Evolutionary conservation across 2,113 vertebrate genomes (phyloP).

Genomic region (Sylvilagus bachmani): DNA sequence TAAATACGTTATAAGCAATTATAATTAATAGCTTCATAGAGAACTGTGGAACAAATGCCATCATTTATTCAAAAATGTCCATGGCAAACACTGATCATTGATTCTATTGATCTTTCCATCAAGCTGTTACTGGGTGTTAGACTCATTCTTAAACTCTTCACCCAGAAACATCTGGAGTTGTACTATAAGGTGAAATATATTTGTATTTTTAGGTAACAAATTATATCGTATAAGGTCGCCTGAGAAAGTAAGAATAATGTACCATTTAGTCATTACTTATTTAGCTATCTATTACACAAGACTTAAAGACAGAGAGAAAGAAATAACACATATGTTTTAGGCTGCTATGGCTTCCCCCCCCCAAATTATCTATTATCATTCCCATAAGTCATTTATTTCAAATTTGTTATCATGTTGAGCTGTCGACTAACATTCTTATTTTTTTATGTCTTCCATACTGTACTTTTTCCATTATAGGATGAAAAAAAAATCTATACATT

Average conservation of each 20-base stretch:
- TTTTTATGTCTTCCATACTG: neutral
- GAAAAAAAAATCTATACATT: slow-evolving; percentile 5
- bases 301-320: neutral
- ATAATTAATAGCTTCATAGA: neutral
- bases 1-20: neutral
- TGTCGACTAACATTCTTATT: neutral
- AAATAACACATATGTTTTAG: neutral
- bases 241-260: neutral
- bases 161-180: neutral
- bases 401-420: neutral
- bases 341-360: neutral
- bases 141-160: neutral
- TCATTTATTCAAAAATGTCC: neutral
- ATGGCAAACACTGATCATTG: neutral
- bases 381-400: neutral
- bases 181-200: neutral
- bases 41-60: neutral
- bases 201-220: neutral
- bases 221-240: neutral
- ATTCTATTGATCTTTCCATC: neutral
- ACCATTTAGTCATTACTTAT: neutral
- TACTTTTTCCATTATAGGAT: neutral
- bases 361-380: neutral
- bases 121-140: neutral
- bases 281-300: slow-evolving; percentile 3